These are phyloP conservation scores for Nasonia giraulti DNA, from an alignment of 1,140 invertebrate species.

Conservation along the genomic window DNA sequence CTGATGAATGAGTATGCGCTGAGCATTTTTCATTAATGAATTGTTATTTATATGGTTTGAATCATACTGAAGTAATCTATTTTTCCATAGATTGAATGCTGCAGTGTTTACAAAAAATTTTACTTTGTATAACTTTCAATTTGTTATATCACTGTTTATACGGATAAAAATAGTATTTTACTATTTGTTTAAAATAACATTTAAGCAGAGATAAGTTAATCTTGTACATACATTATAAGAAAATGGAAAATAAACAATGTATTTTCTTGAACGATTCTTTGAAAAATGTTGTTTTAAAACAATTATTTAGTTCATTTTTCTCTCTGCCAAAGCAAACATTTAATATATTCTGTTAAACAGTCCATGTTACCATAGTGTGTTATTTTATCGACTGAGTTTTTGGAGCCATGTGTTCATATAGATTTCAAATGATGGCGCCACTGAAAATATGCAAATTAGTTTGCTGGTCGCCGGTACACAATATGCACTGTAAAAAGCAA, in stretches of 20 bases:
- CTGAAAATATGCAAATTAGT: not conserved
- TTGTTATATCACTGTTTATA: not conserved
- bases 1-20: not conserved
- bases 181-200: not conserved
- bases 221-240: not conserved
- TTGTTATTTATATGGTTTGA: not conserved
- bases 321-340: no score
- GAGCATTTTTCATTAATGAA: constrained; percentile 8
- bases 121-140: not conserved
- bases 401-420: not conserved
- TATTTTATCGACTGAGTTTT: not conserved
- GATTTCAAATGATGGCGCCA: not conserved
- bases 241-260: not conserved
- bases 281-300: not conserved
- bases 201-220: not conserved
- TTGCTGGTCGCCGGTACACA: no score
- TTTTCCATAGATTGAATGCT: not conserved
- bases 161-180: not conserved
- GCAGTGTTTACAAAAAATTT: not conserved
- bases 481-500: no score
- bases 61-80: not conserved
- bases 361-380: not conserved
- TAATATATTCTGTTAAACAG: not conserved
- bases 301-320: not conserved
- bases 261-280: not conserved